These are phyloP conservation scores for Coryphaenoides rupestris DNA, from an alignment of 2,113 vertebrate species.

Conservation along the genomic window DNA sequence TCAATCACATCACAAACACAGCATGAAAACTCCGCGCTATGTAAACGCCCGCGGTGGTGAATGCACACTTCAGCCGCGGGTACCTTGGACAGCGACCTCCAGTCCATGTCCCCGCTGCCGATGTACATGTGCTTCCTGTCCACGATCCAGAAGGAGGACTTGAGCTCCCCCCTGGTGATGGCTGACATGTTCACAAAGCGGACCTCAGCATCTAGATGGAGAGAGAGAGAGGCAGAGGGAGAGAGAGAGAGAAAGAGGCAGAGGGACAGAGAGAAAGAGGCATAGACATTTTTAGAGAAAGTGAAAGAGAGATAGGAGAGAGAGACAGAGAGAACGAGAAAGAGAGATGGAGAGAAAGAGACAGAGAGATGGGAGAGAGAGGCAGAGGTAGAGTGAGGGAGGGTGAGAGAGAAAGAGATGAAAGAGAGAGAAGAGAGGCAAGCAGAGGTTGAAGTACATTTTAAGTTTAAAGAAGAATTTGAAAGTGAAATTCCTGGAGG, in stretches of 20 bases:
- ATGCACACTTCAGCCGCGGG: not conserved
- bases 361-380: conserved; percentile 38
- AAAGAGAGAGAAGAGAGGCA: conserved; percentile 34
- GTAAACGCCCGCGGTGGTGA: not conserved
- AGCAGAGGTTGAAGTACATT: not conserved
- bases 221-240: conserved; percentile 24
- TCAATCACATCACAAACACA: conserved; percentile 46
- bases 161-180: conserved; percentile 84
- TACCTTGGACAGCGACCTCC: conserved; percentile 88
- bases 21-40: conserved; percentile 26
- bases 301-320: conserved; percentile 31
- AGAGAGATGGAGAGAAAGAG: not conserved
- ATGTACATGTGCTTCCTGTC: conserved; percentile 89
- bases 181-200: conserved; percentile 86
- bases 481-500: too few species aligned
- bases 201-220: conserved; percentile 78
- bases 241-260: conserved; percentile 28
- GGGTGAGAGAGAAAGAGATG: conserved; percentile 18
- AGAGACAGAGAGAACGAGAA: conserved; percentile 19
- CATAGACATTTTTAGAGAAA: not conserved
- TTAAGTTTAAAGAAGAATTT: too few species aligned
- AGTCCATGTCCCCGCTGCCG: conserved; percentile 86
- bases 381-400: conserved; percentile 23
- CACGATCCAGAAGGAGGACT: conserved; percentile 91
- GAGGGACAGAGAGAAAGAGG: conserved; percentile 28